Percentiles rank a stretch among this genome's conserved stretches.
Evolutionary conservation across 2,113 vertebrate species (phyloP).

Genomic region (Leptosomus discolor): DNA sequence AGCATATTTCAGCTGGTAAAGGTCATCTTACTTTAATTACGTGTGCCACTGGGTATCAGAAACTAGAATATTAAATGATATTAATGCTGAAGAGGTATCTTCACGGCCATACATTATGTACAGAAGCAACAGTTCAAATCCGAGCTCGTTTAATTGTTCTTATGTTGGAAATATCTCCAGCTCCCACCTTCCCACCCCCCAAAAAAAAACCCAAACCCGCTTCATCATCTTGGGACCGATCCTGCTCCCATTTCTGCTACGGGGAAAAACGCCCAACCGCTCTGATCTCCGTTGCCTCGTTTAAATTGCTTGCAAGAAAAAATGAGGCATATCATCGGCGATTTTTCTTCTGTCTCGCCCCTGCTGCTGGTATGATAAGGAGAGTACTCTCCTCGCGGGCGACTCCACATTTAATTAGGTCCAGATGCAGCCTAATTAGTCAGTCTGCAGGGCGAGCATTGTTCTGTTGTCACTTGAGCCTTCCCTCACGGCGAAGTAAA

Average conservation of each 20-base stretch:
- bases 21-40: constrained; percentile 5
- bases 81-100: background rate
- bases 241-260: background rate
- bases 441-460: constrained; percentile 62
- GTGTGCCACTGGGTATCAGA: background rate
- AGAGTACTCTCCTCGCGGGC: constrained; percentile 66
- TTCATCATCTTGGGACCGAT: background rate
- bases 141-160: background rate
- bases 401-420: constrained; percentile 87
- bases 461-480: constrained; percentile 68
- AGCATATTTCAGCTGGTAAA: background rate
- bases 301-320: background rate
- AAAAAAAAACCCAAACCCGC: background rate
- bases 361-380: constrained; percentile 72
- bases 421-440: constrained; percentile 93
- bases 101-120: background rate
- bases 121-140: background rate
- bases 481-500: constrained; percentile 50
- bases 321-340: constrained; percentile 1
- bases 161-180: background rate
- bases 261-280: background rate
- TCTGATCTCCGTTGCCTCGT: background rate
- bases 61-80: constrained; percentile 29
- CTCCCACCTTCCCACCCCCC: background rate
- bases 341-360: constrained; percentile 71